Evolutionary conservation across 1,140 invertebrate genomes (phyloP).

Genomic region (Reticulitermes speratus): DNA sequence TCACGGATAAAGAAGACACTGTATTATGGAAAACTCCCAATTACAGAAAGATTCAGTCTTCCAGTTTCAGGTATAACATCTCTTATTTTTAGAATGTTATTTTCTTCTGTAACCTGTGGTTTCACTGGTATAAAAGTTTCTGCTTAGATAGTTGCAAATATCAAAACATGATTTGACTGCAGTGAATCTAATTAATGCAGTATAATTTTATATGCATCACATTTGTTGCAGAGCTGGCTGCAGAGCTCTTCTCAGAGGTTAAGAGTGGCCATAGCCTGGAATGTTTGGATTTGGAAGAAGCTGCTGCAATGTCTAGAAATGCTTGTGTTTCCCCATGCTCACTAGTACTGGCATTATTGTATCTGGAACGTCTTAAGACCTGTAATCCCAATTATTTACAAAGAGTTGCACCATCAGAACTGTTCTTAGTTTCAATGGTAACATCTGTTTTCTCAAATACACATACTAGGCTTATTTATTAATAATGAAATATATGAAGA

Average conservation of each 20-base stretch:
- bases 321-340: slow-evolving; percentile 85
- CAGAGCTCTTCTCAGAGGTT: slow-evolving; percentile 74
- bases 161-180: slow-evolving; percentile 14
- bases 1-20: slow-evolving; percentile 79
- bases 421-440: slow-evolving; percentile 92
- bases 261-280: slow-evolving; percentile 70
- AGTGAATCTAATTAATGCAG: background rate
- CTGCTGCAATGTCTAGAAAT: slow-evolving; percentile 71
- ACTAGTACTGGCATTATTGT: slow-evolving; percentile 78
- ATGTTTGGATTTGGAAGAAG: slow-evolving; percentile 74
- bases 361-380: slow-evolving; percentile 78
- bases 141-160: slow-evolving; percentile 7
- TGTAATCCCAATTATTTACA: slow-evolving; percentile 81
- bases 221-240: slow-evolving; percentile 69
- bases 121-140: background rate
- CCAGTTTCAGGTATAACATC: slow-evolving; percentile 67
- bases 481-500: too few relatives aligned
- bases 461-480: too few relatives aligned
- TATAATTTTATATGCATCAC: background rate
- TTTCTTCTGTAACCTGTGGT: background rate
- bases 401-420: slow-evolving; percentile 77
- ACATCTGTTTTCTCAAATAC: slow-evolving; percentile 36
- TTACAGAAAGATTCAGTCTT: slow-evolving; percentile 69
- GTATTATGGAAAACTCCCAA: slow-evolving; percentile 77
- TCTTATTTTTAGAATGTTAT: too few relatives aligned